Evolutionary conservation across 2,888 invertebrate species (phyloP).

Genomic region (Eucera pruinosa): DNA sequence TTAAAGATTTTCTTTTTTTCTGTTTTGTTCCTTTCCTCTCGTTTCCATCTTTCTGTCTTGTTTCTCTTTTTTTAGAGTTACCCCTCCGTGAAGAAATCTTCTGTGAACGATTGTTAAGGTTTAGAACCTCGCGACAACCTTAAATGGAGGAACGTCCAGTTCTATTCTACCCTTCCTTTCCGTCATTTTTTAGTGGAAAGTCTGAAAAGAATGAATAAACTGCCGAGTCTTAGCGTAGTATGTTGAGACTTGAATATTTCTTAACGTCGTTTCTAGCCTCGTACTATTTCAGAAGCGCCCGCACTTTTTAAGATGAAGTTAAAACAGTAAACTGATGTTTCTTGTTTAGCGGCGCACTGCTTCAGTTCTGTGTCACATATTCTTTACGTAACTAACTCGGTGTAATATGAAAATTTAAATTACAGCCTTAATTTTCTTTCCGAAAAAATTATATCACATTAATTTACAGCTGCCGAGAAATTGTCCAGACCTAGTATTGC

Average conservation of each 20-base stretch:
- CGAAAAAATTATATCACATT: no score
- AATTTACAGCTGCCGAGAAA: no score
- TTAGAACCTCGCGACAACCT: constrained; percentile 10
- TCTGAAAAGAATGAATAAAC: constrained; percentile 17
- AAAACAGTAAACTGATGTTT: neutral
- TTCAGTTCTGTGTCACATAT: neutral
- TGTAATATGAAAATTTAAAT: no score
- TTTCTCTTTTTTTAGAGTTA: neutral
- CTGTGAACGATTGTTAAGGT: constrained; percentile 20
- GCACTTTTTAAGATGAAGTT: neutral
- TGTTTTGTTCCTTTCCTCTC: neutral
- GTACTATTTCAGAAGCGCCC: neutral
- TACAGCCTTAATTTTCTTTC: no score
- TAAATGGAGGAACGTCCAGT: constrained; percentile 26
- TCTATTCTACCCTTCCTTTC: neutral
- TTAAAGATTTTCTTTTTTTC: constrained; percentile 6
- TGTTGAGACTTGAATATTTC: neutral
- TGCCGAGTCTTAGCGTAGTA: neutral
- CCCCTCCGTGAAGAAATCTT: constrained; percentile 17
- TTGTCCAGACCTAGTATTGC: no score
- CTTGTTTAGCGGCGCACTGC: neutral
- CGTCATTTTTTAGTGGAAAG: no score
- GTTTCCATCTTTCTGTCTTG: neutral
- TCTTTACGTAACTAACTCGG: neutral
- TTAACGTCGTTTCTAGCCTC: neutral